These are phyloP conservation scores for Globodera rostochiensis DNA, from an alignment of 1,140 invertebrate genomes.

Conservation along the genomic window DNA sequence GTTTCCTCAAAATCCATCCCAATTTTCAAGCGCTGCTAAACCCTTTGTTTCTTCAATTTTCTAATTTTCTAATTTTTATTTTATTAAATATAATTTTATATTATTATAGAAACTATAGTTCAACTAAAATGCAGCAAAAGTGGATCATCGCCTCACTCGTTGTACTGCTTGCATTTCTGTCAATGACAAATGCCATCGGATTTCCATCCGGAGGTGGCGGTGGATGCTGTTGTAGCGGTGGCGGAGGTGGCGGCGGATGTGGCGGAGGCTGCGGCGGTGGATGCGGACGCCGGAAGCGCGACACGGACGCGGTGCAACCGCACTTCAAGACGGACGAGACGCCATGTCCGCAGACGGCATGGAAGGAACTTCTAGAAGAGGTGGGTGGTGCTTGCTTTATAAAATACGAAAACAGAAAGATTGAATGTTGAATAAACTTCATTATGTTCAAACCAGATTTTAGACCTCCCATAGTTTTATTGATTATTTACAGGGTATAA, in stretches of 20 bases:
- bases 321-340: slow-evolving; percentile 31
- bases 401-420: not conserved
- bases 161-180: slow-evolving; percentile 6
- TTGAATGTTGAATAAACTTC: not conserved
- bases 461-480: not conserved
- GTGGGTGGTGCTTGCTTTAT: not conserved
- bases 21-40: no score
- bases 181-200: slow-evolving; percentile 5
- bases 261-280: slow-evolving; percentile 8
- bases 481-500: not conserved
- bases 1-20: not conserved
- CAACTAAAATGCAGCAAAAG: not conserved
- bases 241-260: not conserved
- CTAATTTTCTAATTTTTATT: not conserved
- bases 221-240: not conserved
- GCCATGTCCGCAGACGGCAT: slow-evolving; percentile 31
- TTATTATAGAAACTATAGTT: not conserved
- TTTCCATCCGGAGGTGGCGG: slow-evolving; percentile 6
- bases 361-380: slow-evolving; percentile 32
- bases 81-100: no score
- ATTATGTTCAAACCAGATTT: not conserved
- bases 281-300: slow-evolving; percentile 7
- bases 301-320: slow-evolving; percentile 20
- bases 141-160: not conserved
- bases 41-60: no score